These are phyloP conservation scores for Scaptodrosophila latifasciaeformis DNA, from an alignment of 2,888 invertebrate genomes.

Conservation along the genomic window DNA sequence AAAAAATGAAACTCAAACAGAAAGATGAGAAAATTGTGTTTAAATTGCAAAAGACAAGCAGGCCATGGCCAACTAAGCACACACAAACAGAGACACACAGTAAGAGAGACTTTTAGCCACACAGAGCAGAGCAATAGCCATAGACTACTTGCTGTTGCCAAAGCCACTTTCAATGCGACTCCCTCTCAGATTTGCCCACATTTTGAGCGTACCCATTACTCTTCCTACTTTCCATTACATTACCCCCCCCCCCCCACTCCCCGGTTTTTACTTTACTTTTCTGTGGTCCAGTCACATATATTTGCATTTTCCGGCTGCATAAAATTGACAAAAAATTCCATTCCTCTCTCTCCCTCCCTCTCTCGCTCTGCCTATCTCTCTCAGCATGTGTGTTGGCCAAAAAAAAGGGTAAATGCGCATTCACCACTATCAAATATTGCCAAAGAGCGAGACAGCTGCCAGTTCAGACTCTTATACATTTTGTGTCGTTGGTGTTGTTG, in stretches of 20 bases:
- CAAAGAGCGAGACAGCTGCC: not conserved
- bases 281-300: too few relatives aligned
- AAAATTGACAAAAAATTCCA: constrained; percentile 11
- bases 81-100: not conserved
- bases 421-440: constrained; percentile 32
- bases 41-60: constrained; percentile 5
- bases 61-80: not conserved
- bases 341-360: too few relatives aligned
- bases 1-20: too few relatives aligned
- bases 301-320: constrained; percentile 4
- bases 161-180: too few relatives aligned
- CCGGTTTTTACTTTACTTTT: too few relatives aligned
- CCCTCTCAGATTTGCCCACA: not conserved
- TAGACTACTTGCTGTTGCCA: too few relatives aligned
- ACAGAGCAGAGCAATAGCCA: too few relatives aligned
- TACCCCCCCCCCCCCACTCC: not conserved
- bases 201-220: not conserved
- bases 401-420: not conserved
- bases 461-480: too few relatives aligned
- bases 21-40: not conserved
- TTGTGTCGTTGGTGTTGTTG: too few relatives aligned
- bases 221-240: not conserved
- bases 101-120: not conserved
- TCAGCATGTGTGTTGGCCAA: constrained; percentile 1
- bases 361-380: too few relatives aligned